These are phyloP conservation scores for Ciona savignyi DNA, from an alignment of 23 tunicate species.

Conservation along the genomic window DNA sequence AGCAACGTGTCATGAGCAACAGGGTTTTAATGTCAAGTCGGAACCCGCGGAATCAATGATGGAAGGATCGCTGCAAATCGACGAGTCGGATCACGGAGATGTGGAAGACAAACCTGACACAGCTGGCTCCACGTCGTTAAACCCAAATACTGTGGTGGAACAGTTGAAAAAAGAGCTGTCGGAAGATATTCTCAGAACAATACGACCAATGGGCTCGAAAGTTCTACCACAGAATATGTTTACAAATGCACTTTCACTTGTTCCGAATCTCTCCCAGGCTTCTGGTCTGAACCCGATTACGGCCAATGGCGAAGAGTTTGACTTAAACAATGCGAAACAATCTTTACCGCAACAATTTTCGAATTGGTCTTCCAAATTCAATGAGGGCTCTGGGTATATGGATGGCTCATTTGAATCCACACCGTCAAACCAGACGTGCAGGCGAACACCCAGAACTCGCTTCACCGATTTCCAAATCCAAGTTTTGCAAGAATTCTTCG, in stretches of 20 bases:
- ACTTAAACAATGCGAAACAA: background rate
- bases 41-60: background rate
- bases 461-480: slow-evolving; percentile 87
- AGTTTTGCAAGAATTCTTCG: slow-evolving; percentile 75
- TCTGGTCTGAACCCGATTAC: background rate
- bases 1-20: background rate
- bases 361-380: background rate
- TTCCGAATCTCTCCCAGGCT: slow-evolving; percentile 1
- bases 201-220: background rate
- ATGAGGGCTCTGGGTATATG: background rate
- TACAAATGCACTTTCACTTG: slow-evolving; percentile 29
- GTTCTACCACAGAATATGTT: slow-evolving; percentile 8
- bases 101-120: background rate
- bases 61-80: background rate
- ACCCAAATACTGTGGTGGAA: background rate
- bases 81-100: background rate
- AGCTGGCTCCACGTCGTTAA: background rate
- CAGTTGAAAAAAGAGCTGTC: background rate
- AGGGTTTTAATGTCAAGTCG: background rate
- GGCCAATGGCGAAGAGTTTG: background rate
- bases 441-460: slow-evolving; percentile 82
- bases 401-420: background rate
- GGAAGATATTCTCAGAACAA: background rate
- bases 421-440: background rate
- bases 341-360: no score